Conservation (phyloP, 2,888 invertebrate species). For the Eugnorisma glareosa region DNA sequence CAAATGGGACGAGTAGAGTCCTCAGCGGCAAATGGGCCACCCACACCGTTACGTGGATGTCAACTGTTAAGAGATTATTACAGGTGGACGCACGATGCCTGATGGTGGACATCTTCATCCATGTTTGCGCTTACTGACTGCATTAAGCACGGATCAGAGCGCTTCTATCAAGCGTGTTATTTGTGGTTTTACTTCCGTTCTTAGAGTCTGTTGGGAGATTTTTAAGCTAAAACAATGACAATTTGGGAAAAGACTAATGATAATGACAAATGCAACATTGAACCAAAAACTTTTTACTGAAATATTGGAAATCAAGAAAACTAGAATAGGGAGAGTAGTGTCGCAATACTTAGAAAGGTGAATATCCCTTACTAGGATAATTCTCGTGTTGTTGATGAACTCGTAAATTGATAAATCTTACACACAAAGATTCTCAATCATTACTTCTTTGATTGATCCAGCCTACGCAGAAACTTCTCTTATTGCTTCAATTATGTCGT, state of each 20-base stretch:
- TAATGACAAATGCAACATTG: neutral
- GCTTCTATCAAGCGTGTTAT: constrained; percentile 20
- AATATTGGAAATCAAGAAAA: neutral
- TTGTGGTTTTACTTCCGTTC: neutral
- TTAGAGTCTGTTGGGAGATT: neutral
- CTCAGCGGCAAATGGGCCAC: constrained; percentile 29
- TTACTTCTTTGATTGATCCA: neutral
- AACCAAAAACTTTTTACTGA: neutral
- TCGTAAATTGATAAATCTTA: neutral
- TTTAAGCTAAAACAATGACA: neutral
- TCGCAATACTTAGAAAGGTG: neutral
- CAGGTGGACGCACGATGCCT: constrained; percentile 16
- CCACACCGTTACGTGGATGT: constrained; percentile 17
- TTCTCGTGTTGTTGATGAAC: too few relatives aligned
- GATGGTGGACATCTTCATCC: neutral
- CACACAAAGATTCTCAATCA: neutral
- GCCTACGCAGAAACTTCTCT: neutral
- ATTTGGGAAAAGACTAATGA: neutral
- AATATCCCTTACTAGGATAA: neutral
- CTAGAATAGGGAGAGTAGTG: neutral
- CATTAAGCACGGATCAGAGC: constrained; percentile 33
- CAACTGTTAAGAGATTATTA: constrained; percentile 26
- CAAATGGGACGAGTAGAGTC: neutral
- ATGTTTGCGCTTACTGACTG: constrained; percentile 27
- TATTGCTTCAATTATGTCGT: neutral